Evolutionary conservation across 2,113 vertebrate genomes (phyloP), one percentile per base, ranked within the genome.

Genomic region (Ramphastos sulfuratus): DNA sequence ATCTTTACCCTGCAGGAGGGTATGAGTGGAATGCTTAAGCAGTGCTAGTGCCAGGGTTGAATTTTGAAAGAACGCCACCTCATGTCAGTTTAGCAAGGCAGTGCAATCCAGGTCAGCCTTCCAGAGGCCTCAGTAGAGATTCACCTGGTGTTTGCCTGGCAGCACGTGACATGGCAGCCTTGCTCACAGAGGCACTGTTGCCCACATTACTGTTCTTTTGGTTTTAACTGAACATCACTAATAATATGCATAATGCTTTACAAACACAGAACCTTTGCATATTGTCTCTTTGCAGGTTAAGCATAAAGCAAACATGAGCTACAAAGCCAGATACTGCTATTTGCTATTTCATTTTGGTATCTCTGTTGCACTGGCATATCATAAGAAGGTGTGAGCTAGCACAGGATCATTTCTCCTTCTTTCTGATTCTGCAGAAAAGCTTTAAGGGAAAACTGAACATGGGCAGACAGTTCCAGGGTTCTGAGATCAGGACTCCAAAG

Each of bases 41-140:
- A 52, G 71, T 2, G 11, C 27, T 61, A n/a, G 24, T 6, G 25
- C 39, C 74, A 64, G 35, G 17, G 64, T 1, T 94, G 75, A 21
- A 82, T 90, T 96, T 88, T 78, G 44, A 95, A 95, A 92, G 48
- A 78, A 56, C 85, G 83, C 94, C 93, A 94, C 69, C 89, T 90
- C 63, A 60, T 0, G 82, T 86, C 78, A 56, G 80, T 4, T 84
- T 24, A 87, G 56, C 61, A 52, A 63, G n/a, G 39, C 79, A 30
- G 16, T n/a, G 76, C 42, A n/a, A 4, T 15, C 31, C 25, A 19
- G 19, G 33, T 9, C 50, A 50, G 30, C 11, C 15, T 66, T 35
- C 12, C 35, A 35, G 35, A 0, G 25, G 33, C 30, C 44, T 50
- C 12, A 17, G 10, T 44, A n/a, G 39, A 44, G 33, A 54, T 25